Evolutionary conservation across 1,140 invertebrate species (phyloP), one percentile per base, ranked within the genome.

Genomic region (Eumeta japonica): DNA sequence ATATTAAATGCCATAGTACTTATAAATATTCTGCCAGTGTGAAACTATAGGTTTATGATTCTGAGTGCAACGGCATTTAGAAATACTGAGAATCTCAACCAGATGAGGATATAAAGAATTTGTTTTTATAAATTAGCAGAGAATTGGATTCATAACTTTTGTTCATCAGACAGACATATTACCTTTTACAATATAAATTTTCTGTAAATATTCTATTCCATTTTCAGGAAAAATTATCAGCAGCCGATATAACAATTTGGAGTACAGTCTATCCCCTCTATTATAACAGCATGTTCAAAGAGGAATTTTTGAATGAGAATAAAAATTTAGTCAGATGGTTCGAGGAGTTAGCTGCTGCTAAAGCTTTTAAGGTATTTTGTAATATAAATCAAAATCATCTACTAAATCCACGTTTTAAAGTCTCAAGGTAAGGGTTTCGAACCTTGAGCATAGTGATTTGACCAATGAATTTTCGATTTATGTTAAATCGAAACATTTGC

Each of bases 191-290:
- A 11, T 41, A 13, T 33, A 30, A 36, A 48, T 16, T 28, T 38
- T n/a, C 37, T 29, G 15, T 20, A 20, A 20, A 36, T 35, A 17
- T 49, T 40, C 28, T 43, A 43, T 45, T 50, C 36, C 43, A 13
- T 31, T 62, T 77, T 28, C 48, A 79, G 78, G 59, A 74, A 28
- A 61, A 70, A 39, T 29, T 84, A 37, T 78, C 79, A 49, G 58
- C 79, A 35, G 81, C 77, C 28, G 86, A 88, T 62, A 64, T 83
- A 20, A 77, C 79, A 12, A 65, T 88, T 49, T 88, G 83, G 82
- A 76, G 78, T 35, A 81, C 79, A 15, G 40, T 87, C 4, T 87
- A 84, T 66, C 82, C 79, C 4, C 55, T 86, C 2, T 48, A 42
- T 13, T 53, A 48, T 35, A 64, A 55, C 14, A 41, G 48, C 7